Percentiles rank a stretch among this genome's conserved stretches.
phyloP scores from a whole-genome alignment of 2,888 invertebrate species.

The Matsumyia berberina region DNA sequence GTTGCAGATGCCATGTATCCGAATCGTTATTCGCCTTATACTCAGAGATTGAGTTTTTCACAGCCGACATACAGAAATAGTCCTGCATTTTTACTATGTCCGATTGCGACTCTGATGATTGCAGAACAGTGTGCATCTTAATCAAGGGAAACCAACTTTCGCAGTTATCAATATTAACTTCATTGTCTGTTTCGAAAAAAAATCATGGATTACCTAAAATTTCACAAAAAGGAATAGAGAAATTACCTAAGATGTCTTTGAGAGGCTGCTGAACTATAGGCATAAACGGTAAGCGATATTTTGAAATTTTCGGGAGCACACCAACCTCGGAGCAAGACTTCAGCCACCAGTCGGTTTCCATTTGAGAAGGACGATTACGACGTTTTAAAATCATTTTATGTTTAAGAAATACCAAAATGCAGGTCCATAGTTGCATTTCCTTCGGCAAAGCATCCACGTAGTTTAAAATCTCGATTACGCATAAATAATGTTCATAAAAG shows the following conservation, averaged over 20 bases:
- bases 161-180: conserved; percentile 83
- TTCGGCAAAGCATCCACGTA: conserved; percentile 81
- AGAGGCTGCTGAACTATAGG: conserved; percentile 82
- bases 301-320: conserved; percentile 83
- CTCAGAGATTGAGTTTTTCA: conserved; percentile 83
- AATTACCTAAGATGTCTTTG: conserved; percentile 81
- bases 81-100: conserved; percentile 82
- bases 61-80: conserved; percentile 83
- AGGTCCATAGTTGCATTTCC: conserved; percentile 82
- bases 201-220: background rate
- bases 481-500: conserved; percentile 84
- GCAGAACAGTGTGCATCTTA: conserved; percentile 81
- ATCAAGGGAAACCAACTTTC: conserved; percentile 84
- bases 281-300: conserved; percentile 83
- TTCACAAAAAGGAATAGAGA: background rate
- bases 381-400: conserved; percentile 83
- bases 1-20: conserved; percentile 83
- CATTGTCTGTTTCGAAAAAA: conserved; percentile 80
- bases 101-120: conserved; percentile 78
- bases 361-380: conserved; percentile 81
- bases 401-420: conserved; percentile 82
- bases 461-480: conserved; percentile 83
- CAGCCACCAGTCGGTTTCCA: conserved; percentile 83
- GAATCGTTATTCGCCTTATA: conserved; percentile 81
- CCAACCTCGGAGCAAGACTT: conserved; percentile 82